Evolutionary conservation across 1,140 invertebrate genomes (phyloP), one percentile per base, ranked within the genome.

Genomic region (Pachyrhynchus sulphureomaculatus): DNA sequence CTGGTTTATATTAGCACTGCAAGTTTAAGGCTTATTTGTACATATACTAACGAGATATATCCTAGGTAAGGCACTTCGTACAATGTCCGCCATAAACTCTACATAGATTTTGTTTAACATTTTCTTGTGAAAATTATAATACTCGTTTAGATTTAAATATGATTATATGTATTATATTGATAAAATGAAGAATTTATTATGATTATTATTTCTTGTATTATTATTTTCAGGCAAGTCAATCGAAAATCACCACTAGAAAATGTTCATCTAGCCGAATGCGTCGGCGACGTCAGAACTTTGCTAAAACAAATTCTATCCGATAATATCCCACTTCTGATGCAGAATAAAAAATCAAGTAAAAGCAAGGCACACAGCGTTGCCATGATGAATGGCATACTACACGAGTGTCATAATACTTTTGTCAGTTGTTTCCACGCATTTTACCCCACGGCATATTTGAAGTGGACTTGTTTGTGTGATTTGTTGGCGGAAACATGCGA

Each of bases 341-440:
- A 67, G 20, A 67, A 60, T 13, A 74, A 73, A 51, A 74, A 74
- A 44, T 65, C 66, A 18, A 64, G 62, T 21, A 58, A 45, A 17
- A 69, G 64, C 42, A 66, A 65, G 20, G 51, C 39, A 15, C 51
- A 44, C 12, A 64, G 59, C 18, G 42, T 67, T 10, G 78, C 83
- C 61, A 79, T 88, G 79, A 85, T 83, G 0, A 79, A 80, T 23
- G 83, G 84, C 32, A 89, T 98, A 54, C 77, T 98, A 10, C 88
- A 92, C 23, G 94, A 97, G 71, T 94, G 92, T 69, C 92, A 96
- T 68, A 83, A 87, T 49, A 95, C 93, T 8, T 95, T 96, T 74
- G 89, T 93, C 2, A 81, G 88, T 2, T 96, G 95, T 76, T 98
- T 95, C 72, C 93, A 97, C 78, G 93, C 93, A 0, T 98, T 98